Evolutionary conservation across 1,140 invertebrate genomes (phyloP).

Genomic region (Neuroterus valhalla): DNA sequence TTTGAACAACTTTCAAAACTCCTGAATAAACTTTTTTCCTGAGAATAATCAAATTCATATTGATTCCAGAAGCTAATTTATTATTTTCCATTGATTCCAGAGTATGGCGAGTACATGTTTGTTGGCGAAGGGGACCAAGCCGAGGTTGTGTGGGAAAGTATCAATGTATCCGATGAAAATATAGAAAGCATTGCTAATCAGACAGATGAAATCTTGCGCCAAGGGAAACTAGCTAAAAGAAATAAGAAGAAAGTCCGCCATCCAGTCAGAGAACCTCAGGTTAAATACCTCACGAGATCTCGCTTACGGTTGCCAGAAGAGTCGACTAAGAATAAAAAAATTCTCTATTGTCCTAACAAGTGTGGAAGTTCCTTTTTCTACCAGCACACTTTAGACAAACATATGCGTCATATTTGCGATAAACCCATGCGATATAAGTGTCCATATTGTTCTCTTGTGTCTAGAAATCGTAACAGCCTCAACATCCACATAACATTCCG

Average conservation of each 20-base stretch:
- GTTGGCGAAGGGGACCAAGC: slow-evolving; percentile 9
- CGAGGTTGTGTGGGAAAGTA: slow-evolving; percentile 4
- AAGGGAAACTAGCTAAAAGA: background rate
- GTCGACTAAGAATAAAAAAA: background rate
- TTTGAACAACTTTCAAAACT: background rate
- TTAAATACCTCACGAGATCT: slow-evolving; percentile 9
- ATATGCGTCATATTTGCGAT: slow-evolving; percentile 73
- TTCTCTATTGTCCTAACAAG: slow-evolving; percentile 18
- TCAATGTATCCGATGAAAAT: slow-evolving; percentile 21
- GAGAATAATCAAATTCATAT: background rate
- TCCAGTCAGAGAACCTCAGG: background rate
- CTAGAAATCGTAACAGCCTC: slow-evolving; percentile 58
- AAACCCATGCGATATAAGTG: slow-evolving; percentile 76
- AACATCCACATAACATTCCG: slow-evolving; percentile 50
- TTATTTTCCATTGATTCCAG: slow-evolving; percentile 19
- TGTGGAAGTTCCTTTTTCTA: slow-evolving; percentile 48
- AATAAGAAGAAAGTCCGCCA: background rate
- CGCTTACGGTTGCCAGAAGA: background rate
- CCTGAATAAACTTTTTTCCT: background rate
- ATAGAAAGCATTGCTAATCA: slow-evolving; percentile 1
- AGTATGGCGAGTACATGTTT: slow-evolving; percentile 13
- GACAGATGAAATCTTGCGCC: background rate
- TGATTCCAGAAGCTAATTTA: background rate
- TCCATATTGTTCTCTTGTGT: slow-evolving; percentile 65
- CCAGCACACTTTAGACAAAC: slow-evolving; percentile 48